Base-by-base conservation (phyloP, 2,888 invertebrate genomes). In the Chaetogeoica ovagalla region DNA sequence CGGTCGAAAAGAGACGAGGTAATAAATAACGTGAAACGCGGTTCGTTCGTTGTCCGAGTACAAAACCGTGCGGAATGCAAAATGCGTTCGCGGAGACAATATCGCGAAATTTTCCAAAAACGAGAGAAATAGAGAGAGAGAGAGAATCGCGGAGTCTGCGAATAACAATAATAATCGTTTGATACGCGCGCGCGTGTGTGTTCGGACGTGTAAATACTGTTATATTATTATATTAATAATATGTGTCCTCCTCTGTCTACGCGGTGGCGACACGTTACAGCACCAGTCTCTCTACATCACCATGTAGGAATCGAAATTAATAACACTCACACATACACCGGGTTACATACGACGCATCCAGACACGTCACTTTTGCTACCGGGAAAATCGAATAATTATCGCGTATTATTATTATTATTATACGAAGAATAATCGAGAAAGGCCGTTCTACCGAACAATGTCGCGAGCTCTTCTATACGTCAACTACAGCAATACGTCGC, bases 361-460 rank as follows among this genome's bases (percentile, higher is more conserved):
- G 55, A 55, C 37, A 65, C 74, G 74, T 55, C 73, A 73, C 62
- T 52, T 43, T 75, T 15, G 57, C 52, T 11, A n/a, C 37, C 13
- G 37, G 48, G 68, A n/a, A 65, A 76, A 76, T 76, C 68, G 59
- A 76, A 68, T 59, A 65, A 74, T 62, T 55, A 74, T 72, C 55
- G 43, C 39, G 70, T 60, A n/a, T n/a, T n/a, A n/a, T n/a, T n/a
- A n/a, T n/a, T n/a, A n/a, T n/a, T n/a, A n/a, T n/a, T n/a, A n/a
- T 62, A 5, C 9, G 15, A 17, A 5, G 57, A 55, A 55, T 37
- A 55, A 19, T 65, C 66, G 13, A 57, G 75, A 66, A 66, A 57
- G 55, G n/a, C 57, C 57, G 19, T 13, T 19, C 6, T 30, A 1
- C 30, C 48, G 4, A 62, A 62, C 17, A 30, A 30, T 30, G 30